These are phyloP conservation scores for Clupea harengus DNA, from an alignment of 2,113 vertebrate genomes.

Conservation along the genomic window DNA sequence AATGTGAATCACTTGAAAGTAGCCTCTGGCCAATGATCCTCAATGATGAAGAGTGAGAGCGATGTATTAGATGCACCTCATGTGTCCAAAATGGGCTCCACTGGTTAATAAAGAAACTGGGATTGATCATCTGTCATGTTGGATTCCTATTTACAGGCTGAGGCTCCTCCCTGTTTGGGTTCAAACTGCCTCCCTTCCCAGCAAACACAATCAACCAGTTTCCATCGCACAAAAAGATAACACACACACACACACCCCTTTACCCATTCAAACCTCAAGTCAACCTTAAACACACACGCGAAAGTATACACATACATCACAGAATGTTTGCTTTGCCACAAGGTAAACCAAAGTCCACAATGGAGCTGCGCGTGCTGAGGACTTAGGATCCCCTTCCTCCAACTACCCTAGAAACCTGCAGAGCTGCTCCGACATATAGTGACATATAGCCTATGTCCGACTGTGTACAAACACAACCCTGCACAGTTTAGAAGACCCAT, in stretches of 20 bases:
- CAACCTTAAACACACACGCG: conserved; percentile 6
- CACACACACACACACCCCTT: background rate
- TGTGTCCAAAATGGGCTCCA: background rate
- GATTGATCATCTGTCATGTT: background rate
- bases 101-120: background rate
- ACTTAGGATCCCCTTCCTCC: background rate
- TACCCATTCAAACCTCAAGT: background rate
- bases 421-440: background rate
- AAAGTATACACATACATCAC: background rate
- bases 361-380: background rate
- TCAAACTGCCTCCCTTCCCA: background rate
- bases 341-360: background rate
- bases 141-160: background rate
- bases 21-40: background rate
- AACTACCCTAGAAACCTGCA: background rate
- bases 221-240: background rate
- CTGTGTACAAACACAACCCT: background rate
- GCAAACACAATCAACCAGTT: background rate
- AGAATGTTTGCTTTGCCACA: background rate
- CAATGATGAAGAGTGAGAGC: background rate
- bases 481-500: background rate
- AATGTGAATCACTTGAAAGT: background rate
- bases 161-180: background rate
- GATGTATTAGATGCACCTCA: background rate
- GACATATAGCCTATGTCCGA: background rate